Percentiles rank a stretch among this genome's conserved stretches.
These are phyloP conservation scores for Papilio gigon DNA, from an alignment of 2,888 invertebrate species.

Conservation along the genomic window DNA sequence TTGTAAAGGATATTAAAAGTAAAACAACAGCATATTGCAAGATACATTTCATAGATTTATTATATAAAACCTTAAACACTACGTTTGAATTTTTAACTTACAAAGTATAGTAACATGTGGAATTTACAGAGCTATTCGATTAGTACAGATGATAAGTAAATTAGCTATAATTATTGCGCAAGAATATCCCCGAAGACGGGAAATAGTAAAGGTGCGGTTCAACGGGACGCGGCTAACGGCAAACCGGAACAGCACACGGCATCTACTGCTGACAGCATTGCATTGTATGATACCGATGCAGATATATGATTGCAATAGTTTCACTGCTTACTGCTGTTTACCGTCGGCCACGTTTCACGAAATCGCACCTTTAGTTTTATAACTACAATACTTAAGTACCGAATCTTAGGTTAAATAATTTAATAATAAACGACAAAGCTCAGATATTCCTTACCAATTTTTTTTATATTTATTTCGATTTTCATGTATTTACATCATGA, in stretches of 20 bases:
- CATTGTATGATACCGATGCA: no score
- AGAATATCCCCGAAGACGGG: constrained; percentile 65
- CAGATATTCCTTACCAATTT: constrained; percentile 79
- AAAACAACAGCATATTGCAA: constrained; percentile 64
- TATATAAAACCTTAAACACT: constrained; percentile 82
- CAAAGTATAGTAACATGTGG: constrained; percentile 78
- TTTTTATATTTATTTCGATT: constrained; percentile 66
- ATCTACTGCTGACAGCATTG: no score
- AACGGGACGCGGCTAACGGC: no score
- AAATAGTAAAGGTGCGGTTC: no score
- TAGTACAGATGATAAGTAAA: constrained; percentile 76
- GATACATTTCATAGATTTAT: constrained; percentile 82
- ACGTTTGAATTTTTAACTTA: constrained; percentile 78
- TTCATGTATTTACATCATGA: constrained; percentile 77
- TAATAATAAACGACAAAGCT: constrained; percentile 78
- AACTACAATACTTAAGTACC: constrained; percentile 75
- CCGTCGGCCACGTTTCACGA: no score
- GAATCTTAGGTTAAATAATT: constrained; percentile 67
- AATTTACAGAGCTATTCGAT: constrained; percentile 79
- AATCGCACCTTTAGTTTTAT: no score
- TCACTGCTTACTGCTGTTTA: no score
- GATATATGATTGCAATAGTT: no score
- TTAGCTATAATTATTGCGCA: constrained; percentile 81
- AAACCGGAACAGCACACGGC: no score
- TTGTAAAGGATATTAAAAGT: constrained; percentile 48